phyloP scores from a whole-genome alignment of 2,113 vertebrate genomes.

The Ammodramus savannarum region DNA sequence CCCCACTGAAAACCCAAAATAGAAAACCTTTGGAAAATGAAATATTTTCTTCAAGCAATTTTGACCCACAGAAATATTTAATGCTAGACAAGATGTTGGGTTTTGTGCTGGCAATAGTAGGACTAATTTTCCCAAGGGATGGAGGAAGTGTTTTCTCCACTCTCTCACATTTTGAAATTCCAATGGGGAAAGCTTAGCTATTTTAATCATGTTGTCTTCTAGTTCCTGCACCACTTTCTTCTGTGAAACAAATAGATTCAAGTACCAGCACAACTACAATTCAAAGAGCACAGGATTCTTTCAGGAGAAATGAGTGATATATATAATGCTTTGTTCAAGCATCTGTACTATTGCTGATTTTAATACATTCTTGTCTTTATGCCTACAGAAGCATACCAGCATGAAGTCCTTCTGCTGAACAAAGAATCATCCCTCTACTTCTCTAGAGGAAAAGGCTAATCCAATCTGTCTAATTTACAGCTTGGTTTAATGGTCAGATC shows the following conservation, averaged over 20 bases:
- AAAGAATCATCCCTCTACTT: neutral
- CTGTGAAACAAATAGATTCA: neutral
- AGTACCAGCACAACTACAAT: neutral
- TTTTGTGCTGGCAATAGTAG: neutral
- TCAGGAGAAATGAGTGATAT: conserved; percentile 16
- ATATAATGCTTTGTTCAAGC: neutral
- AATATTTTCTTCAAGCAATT: conserved; percentile 31
- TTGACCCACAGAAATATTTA: conserved; percentile 2
- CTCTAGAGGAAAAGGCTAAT: neutral
- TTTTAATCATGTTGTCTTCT: neutral
- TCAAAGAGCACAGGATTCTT: neutral
- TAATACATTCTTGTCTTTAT: neutral
- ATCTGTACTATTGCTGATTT: neutral
- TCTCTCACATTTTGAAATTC: conserved; percentile 20
- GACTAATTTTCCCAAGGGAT: neutral
- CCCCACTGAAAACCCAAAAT: neutral
- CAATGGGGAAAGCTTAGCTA: neutral
- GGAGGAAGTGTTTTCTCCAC: neutral
- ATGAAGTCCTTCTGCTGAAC: neutral
- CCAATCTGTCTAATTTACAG: neutral
- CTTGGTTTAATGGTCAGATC: neutral
- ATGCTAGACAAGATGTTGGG: neutral
- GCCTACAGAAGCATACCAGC: neutral
- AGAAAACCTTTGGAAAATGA: conserved; percentile 14
- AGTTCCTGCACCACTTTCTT: conserved; percentile 11